Percentiles rank a stretch among this genome's conserved stretches.
These are phyloP conservation scores for Andrena marginata DNA, from an alignment of 2,888 invertebrate species.

Conservation along the genomic window DNA sequence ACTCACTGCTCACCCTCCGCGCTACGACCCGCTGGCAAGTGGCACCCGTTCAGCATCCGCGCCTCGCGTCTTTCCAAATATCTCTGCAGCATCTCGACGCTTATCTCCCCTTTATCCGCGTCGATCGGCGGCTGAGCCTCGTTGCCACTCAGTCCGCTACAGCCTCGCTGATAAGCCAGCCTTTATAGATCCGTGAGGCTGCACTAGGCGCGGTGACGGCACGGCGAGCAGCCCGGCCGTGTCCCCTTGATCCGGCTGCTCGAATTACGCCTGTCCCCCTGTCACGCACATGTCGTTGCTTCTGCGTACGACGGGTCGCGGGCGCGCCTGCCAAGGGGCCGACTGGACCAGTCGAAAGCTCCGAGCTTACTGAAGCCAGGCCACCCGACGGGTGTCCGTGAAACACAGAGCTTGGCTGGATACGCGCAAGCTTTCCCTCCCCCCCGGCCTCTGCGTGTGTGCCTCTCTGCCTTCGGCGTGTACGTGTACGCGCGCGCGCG, in stretches of 20 bases:
- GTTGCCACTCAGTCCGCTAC: background rate
- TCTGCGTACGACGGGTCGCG: conserved; percentile 25
- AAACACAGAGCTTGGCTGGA: conserved; percentile 69
- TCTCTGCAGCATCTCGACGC: conserved; percentile 4
- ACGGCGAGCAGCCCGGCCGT: background rate
- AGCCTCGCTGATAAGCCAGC: background rate
- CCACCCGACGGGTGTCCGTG: conserved; percentile 70
- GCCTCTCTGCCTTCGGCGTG: background rate
- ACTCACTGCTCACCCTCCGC: conserved; percentile 8
- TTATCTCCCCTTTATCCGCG: conserved; percentile 14
- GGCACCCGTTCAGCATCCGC: background rate
- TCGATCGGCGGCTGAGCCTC: background rate
- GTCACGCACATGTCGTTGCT: conserved; percentile 45
- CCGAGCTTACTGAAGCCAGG: conserved; percentile 82
- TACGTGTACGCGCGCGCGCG: background rate
- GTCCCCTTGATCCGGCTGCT: background rate
- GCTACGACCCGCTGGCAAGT: background rate
- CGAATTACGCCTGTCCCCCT: conserved; percentile 1
- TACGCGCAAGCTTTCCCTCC: conserved; percentile 58
- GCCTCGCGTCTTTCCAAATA: background rate
- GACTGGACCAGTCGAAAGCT: conserved; percentile 81
- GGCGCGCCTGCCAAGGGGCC: background rate
- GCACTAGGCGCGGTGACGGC: too few relatives aligned
- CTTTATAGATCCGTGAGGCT: too few relatives aligned
- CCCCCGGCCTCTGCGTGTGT: conserved; percentile 11